Evolutionary conservation across 30 jellyfish, hydroid and myxozoan species (phyloP).

Genomic region (Pseudorhiza aurosa): DNA sequence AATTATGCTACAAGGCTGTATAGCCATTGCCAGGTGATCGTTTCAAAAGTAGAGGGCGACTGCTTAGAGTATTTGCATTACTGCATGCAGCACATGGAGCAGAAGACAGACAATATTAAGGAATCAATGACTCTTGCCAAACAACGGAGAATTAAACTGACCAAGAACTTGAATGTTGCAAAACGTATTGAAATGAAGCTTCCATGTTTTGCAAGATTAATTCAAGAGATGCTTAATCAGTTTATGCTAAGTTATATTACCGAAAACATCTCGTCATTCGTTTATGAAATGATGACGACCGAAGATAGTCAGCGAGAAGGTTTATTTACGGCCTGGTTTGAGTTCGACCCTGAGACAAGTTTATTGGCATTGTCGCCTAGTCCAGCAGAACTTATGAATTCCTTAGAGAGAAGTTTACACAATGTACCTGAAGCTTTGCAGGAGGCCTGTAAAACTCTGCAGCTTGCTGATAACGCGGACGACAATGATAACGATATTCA

Average conservation of each 20-base stretch:
- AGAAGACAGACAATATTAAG: constrained; percentile 60
- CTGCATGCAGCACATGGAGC: constrained; percentile 52
- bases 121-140: constrained; percentile 84
- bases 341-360: constrained; percentile 23
- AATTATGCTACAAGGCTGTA: constrained; percentile 35
- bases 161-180: constrained; percentile 54
- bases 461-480: background rate
- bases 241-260: constrained; percentile 33
- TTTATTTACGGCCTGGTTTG: constrained; percentile 31
- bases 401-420: constrained; percentile 4
- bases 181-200: constrained; percentile 29
- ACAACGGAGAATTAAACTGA: constrained; percentile 54
- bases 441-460: constrained; percentile 30
- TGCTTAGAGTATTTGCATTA: constrained; percentile 56
- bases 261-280: constrained; percentile 29
- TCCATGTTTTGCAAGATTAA: constrained; percentile 37
- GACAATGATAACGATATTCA: background rate
- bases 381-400: constrained; percentile 15
- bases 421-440: constrained; percentile 17
- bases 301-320: constrained; percentile 30
- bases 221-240: constrained; percentile 46
- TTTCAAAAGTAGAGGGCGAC: constrained; percentile 45
- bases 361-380: constrained; percentile 46
- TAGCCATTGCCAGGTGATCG: constrained; percentile 45
- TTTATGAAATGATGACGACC: constrained; percentile 25